Conservation (phyloP, 2,113 vertebrate genomes). For the Ammodytes dubius region DNA sequence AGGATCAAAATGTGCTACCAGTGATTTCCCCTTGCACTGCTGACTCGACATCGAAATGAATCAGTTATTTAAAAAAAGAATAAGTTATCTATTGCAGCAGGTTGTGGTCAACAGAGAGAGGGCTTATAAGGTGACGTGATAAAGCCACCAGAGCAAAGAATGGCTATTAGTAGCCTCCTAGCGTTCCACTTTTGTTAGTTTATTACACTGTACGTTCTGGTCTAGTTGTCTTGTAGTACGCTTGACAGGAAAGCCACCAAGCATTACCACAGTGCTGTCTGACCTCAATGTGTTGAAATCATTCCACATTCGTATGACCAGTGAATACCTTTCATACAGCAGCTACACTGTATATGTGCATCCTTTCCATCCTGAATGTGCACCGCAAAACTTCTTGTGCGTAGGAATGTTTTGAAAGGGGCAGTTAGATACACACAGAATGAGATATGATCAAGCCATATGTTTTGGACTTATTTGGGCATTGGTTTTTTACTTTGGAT, state of each 20-base stretch:
- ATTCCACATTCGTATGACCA: background rate
- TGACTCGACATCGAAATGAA: conserved; percentile 24
- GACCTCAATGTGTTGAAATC: background rate
- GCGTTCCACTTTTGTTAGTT: conserved; percentile 48
- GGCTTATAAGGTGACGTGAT: conserved; percentile 31
- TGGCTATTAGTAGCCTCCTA: conserved; percentile 59
- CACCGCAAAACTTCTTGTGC: background rate
- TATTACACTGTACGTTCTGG: conserved; percentile 42
- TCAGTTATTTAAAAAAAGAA: conserved; percentile 21
- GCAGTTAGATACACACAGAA: background rate
- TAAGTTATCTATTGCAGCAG: conserved; percentile 4
- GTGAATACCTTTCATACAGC: background rate
- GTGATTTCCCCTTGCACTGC: conserved; percentile 12
- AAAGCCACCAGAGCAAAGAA: conserved; percentile 31
- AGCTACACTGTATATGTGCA: background rate
- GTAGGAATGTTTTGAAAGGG: background rate
- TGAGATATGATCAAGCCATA: background rate
- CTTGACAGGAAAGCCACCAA: conserved; percentile 32
- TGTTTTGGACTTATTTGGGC: background rate
- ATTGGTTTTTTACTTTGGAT: background rate
- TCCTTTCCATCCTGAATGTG: background rate
- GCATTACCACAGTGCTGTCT: conserved; percentile 2
- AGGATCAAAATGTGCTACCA: background rate
- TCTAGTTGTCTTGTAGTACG: conserved; percentile 44
- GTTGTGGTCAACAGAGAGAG: conserved; percentile 21